Evolutionary conservation across 2,113 vertebrate genomes (phyloP).

Genomic region (Sprattus sprattus): DNA sequence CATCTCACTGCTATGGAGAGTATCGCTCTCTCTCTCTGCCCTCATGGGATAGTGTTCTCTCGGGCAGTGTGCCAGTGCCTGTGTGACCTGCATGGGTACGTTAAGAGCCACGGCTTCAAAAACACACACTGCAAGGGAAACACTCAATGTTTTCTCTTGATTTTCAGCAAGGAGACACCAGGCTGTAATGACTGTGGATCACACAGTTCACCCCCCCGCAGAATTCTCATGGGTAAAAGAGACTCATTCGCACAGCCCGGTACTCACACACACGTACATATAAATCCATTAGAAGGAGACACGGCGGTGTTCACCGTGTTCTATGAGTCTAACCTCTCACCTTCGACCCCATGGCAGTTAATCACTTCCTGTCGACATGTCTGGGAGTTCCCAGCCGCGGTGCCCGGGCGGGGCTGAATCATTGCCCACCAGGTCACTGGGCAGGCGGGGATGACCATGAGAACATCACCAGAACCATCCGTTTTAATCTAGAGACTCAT

Average conservation of each 20-base stretch:
- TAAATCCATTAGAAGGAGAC: background rate
- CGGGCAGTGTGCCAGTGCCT: background rate
- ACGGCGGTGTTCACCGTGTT: background rate
- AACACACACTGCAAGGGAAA: background rate
- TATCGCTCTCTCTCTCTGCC: background rate
- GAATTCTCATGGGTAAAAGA: background rate
- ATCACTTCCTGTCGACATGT: slow-evolving; percentile 1
- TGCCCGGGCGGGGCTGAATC: background rate
- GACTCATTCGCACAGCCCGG: background rate
- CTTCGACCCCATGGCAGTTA: background rate
- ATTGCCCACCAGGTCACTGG: background rate
- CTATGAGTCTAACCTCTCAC: background rate
- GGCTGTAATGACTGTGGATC: background rate
- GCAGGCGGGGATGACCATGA: background rate
- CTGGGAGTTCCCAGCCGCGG: background rate
- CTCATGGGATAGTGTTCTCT: background rate
- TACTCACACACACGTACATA: background rate
- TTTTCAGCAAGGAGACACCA: background rate
- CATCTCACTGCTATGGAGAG: background rate
- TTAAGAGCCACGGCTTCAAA: background rate
- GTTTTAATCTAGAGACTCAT: slow-evolving; percentile 2
- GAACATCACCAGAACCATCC: background rate
- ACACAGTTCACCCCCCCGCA: background rate
- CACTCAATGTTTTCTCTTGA: background rate
- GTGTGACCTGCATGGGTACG: background rate